Base-by-base conservation (phyloP, 2,888 invertebrate species). In the Notodonta ziczac region DNA sequence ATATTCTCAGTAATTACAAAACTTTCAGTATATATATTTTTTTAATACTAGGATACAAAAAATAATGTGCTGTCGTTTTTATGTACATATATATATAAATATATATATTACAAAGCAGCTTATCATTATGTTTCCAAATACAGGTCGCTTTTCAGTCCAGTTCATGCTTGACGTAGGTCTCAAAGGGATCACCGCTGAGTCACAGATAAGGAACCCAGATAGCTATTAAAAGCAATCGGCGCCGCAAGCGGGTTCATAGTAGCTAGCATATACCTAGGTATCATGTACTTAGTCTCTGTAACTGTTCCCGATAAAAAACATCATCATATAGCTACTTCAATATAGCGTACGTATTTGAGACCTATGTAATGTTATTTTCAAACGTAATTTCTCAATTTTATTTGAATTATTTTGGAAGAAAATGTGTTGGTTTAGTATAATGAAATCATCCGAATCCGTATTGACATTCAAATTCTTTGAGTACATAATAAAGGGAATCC, bases 401-500 rank as follows among this genome's bases (percentile, higher is more conserved):
- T 24, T 24, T 42, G 5, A 42, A 10, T 42, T 42, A 9, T 42
- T 42, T 42, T 8, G 1, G 8, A 0, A 42, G 42, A 10, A 42
- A 10, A 10, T 10, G 12, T 42, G 4, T 10, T 24, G 24, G 24
- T 24, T 10, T 10, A 42, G 10, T 4, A 10, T 42, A 35, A 53
- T 4, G 13, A 35, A 52, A n/a, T 5, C 13, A 14, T 14, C 4
- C 10, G 13, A 40, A 40, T 39, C 5, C 12, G 13, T 14, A 40
- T 40, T 6, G 7, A 53, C 13, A 13, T 35, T n/a, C 7, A 9
- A 39, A 40, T 55, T 55, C 39, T 40, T 40, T 55, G 55, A 40
- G 48, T 54, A 58, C 42, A 61, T n/a, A 53, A 40, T 42, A 56
- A 59, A 63, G 55, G 55, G 32, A 50, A 56, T 50, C 58, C 62